These are phyloP conservation scores for Pentalonia nigronervosa DNA, from an alignment of 1,140 invertebrate species.

Conservation along the genomic window DNA sequence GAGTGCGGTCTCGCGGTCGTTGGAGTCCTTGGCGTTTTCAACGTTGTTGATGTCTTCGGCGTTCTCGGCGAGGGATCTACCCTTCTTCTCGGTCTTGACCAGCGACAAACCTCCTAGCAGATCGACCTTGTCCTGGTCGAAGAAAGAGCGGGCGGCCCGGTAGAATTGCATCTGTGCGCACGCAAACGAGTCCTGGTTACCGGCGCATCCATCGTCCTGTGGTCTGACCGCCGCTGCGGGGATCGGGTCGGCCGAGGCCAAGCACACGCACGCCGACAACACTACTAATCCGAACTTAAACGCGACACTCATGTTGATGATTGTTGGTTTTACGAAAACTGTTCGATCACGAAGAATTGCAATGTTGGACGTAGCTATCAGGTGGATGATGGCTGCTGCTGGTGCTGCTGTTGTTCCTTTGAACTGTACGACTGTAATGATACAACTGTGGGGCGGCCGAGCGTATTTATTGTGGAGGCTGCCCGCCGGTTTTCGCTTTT, in stretches of 20 bases:
- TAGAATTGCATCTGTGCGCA: constrained; percentile 72
- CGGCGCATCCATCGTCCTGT: constrained; percentile 60
- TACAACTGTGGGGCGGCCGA: constrained; percentile 19
- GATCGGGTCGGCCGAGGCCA: constrained; percentile 61
- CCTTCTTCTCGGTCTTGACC: constrained; percentile 65
- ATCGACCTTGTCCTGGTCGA: constrained; percentile 69
- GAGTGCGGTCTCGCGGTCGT: constrained; percentile 69
- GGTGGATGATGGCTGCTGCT: background rate
- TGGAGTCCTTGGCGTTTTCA: constrained; percentile 66
- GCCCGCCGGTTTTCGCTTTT: constrained; percentile 52
- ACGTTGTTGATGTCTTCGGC: constrained; percentile 66
- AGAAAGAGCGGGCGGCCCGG: constrained; percentile 70
- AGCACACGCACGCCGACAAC: constrained; percentile 59
- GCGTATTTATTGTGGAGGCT: constrained; percentile 45
- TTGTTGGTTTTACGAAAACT: background rate
- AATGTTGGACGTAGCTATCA: background rate
- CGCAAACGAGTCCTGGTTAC: constrained; percentile 72
- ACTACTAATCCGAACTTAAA: constrained; percentile 50
- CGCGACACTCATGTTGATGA: background rate
- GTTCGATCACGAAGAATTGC: background rate
- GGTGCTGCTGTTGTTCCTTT: background rate
- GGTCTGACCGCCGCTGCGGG: constrained; percentile 34
- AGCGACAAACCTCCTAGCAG: constrained; percentile 69
- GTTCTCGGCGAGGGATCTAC: constrained; percentile 55
- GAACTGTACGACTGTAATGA: constrained; percentile 46